Evolutionary conservation across 2,888 invertebrate species (phyloP).

Genomic region (Apoda limacodes): DNA sequence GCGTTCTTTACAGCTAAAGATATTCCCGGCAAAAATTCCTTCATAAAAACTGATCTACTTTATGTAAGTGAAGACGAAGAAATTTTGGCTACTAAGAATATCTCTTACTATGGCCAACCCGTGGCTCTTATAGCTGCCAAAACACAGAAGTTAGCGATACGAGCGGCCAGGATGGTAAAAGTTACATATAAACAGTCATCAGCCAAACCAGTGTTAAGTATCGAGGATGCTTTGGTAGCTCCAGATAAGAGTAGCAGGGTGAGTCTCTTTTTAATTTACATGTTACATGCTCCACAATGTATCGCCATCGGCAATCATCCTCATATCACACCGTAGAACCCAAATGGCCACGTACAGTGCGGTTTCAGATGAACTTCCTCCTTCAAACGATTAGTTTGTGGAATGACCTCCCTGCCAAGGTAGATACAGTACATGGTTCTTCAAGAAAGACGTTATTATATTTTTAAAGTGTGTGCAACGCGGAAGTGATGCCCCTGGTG

Average conservation of each 20-base stretch:
- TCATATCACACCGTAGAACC: no score
- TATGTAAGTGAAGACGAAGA: slow-evolving; percentile 52
- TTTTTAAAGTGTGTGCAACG: no score
- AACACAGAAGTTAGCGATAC: slow-evolving; percentile 51
- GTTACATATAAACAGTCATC: slow-evolving; percentile 63
- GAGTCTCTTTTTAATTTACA: no score
- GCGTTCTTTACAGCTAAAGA: slow-evolving; percentile 75
- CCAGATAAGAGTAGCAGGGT: slow-evolving; percentile 51
- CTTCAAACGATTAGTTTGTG: no score
- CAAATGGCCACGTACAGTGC: no score
- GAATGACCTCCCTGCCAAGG: no score
- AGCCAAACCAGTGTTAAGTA: slow-evolving; percentile 47
- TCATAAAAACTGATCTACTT: slow-evolving; percentile 46
- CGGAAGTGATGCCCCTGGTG: no score
- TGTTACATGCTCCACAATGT: no score
- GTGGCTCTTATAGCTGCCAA: slow-evolving; percentile 80
- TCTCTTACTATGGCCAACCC: slow-evolving; percentile 79
- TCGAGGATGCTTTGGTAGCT: slow-evolving; percentile 61
- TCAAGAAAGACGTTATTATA: no score
- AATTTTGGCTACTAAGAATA: slow-evolving; percentile 60
- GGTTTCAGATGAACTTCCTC: no score
- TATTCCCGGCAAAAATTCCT: slow-evolving; percentile 77
- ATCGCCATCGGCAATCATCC: no score
- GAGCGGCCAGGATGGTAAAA: slow-evolving; percentile 48
- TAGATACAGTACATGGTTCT: no score